phyloP scores from a whole-genome alignment of 2,113 vertebrate genomes.

The Brachypteracias leptosomus region DNA sequence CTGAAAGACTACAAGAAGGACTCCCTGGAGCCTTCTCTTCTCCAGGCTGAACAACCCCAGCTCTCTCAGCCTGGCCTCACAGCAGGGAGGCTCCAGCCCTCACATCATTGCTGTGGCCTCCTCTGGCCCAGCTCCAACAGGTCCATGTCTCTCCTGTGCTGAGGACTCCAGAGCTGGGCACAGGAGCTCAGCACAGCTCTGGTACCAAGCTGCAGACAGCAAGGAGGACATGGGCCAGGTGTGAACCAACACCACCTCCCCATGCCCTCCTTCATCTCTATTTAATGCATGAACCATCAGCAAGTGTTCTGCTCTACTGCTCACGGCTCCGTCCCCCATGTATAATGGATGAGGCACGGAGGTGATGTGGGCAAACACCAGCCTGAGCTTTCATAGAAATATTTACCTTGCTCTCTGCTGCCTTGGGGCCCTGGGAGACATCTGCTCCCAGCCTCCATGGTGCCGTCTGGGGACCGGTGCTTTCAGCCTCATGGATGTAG shows the following conservation, averaged over 20 bases:
- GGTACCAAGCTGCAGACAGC: background rate
- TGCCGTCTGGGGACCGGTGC: background rate
- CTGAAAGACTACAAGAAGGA: background rate
- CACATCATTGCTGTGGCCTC: background rate
- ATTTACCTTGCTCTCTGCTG: background rate
- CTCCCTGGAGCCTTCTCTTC: background rate
- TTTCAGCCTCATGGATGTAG: background rate
- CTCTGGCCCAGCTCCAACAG: background rate
- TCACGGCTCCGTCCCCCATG: background rate
- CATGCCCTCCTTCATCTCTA: background rate
- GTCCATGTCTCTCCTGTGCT: background rate
- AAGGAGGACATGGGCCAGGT: accelerated
- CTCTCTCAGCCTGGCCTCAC: background rate
- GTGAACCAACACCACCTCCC: background rate
- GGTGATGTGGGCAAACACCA: background rate
- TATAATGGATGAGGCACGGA: background rate
- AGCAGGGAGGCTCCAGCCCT: background rate
- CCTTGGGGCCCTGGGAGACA: background rate
- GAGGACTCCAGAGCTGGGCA: background rate
- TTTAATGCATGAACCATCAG: background rate
- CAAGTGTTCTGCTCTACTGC: background rate
- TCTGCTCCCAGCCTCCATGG: accelerated
- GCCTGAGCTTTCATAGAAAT: background rate
- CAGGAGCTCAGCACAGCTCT: accelerated
- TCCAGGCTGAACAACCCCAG: background rate